Base-by-base conservation (phyloP, 2,113 vertebrate genomes). In the Picathartes gymnocephalus region DNA sequence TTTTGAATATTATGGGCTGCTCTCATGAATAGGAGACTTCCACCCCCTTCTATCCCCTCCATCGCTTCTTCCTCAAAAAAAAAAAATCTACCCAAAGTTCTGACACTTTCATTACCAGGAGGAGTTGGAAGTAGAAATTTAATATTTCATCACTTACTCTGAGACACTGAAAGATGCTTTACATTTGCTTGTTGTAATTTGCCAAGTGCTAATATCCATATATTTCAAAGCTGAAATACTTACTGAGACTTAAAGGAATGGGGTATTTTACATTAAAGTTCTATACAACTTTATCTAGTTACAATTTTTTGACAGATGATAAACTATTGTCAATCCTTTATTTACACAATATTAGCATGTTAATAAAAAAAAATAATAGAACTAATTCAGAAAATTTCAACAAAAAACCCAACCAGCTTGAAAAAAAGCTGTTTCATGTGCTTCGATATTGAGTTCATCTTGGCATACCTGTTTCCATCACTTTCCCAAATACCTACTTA, bases 401-500 rank as follows among this genome's bases (percentile, higher is more conserved):
- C 6, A 24, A 77, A 58, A 62, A 70, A 13, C 1, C 2, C 9
- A 90, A 31, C 3, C 3, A 47, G 6, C 18, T 83, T 77, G 7
- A 31, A 58, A 85, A 73, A 89, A 85, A 24, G 31, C n/a, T 44
- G 3, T 7, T 88, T 47, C 18, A 45, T 44, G 40, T 69, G 20
- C 70, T 70, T 86, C 39, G 35, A 13, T 10, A 7, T 4, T 17
- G 16, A 86, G 6, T 31, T 76, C 48, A 73, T 42, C 22, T 44
- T 40, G 25, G 15, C 45, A 91, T 35, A 45, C 1, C 6, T 16
- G 10, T 37, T 81, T 71, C 23, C 6, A 69, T 18, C 16, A 60
- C 15, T 53, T 79, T 83, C 21, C 30, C 23, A 44, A 51, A 80
- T 15, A 82, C 2, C 50, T 37, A 92, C 96, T 97, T 97, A 99